A percentile compares a stretch with the other conserved stretches of the same genome.
Evolutionary conservation across 2,888 invertebrate genomes (phyloP).

Genomic region (Acanthosepion pharaonis): DNA sequence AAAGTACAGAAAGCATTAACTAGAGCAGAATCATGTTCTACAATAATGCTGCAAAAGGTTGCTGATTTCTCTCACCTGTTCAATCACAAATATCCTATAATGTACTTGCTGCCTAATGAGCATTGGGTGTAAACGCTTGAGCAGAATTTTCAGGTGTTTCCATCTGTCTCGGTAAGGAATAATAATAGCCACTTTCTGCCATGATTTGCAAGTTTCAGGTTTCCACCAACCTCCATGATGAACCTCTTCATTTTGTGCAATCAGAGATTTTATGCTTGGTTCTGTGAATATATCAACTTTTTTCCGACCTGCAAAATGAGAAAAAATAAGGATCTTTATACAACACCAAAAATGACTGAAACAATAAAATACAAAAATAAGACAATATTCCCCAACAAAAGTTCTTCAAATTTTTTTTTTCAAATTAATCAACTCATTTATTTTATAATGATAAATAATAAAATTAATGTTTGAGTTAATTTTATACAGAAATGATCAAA

Average conservation of each 20-base stretch:
- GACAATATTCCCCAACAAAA: too few species aligned
- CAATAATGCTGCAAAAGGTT: not conserved
- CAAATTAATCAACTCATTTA: too few species aligned
- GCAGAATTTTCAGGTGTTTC: conserved; percentile 63
- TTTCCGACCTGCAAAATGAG: conserved; percentile 51
- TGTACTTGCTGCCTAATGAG: conserved; percentile 63
- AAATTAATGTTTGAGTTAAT: too few species aligned
- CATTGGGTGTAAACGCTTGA: conserved; percentile 68
- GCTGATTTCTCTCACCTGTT: conserved; percentile 62
- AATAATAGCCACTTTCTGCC: conserved; percentile 70
- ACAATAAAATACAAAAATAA: too few species aligned
- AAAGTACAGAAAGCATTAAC: too few species aligned
- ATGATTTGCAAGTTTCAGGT: conserved; percentile 63
- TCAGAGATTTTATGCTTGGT: conserved; percentile 54
- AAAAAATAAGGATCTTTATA: not conserved
- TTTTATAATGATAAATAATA: too few species aligned
- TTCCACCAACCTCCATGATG: conserved; percentile 63
- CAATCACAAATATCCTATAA: conserved; percentile 69
- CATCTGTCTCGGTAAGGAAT: conserved; percentile 67
- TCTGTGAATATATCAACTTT: conserved; percentile 60
- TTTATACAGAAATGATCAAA: too few species aligned
- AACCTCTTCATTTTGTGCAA: conserved; percentile 57
- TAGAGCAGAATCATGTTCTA: too few species aligned
- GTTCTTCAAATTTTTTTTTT: too few species aligned
- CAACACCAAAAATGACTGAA: too few species aligned